Evolutionary conservation across 2,113 vertebrate genomes (phyloP), one percentile per base, ranked within the genome.

Genomic region (Melozone crissalis): DNA sequence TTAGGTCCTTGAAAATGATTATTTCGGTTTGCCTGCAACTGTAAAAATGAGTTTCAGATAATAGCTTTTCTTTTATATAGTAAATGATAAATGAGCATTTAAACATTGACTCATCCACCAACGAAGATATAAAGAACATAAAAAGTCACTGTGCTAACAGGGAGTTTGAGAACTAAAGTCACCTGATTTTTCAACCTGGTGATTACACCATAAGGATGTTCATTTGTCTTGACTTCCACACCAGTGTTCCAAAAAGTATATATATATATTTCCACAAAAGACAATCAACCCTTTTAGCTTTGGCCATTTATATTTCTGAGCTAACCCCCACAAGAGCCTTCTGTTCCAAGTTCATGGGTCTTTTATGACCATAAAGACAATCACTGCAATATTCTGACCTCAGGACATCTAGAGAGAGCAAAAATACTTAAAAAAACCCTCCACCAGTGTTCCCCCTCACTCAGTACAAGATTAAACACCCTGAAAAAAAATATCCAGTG

Each of bases 1-100:
- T 97, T 97, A 98, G 97, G 97, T 98, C 97, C 97, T 98, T 98
- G 97, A 97, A 98, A 98, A 98, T 97, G 76, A 98, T 98, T 98
- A 97, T 98, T 98, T 98, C 94, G 13, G 97, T 98, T 98, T 98
- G 96, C 97, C 97, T 97, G 94, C 92, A 97, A 98, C 97, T 97
- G 94, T 98, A 98, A 98, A 98, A 98, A 97, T 98, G 97, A 97
- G 95, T 98, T 98, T 98, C 96, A 97, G 97, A 97, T 98, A 98
- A 98, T 97, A 98, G 98, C 96, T 98, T 98, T 98, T 98, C 98
- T 97, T 98, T 98, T 97, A 98, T 98, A 97, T 97, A 95, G 97
- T 97, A 97, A 98, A 96, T 98, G 98, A 98, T 97, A 96, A 98
- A 98, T 96, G 97, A 97, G 86, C 93, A 97, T 97, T 98, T 98